Base-by-base conservation (phyloP, 1,140 invertebrate species). In the Drosophila carrolli region DNA sequence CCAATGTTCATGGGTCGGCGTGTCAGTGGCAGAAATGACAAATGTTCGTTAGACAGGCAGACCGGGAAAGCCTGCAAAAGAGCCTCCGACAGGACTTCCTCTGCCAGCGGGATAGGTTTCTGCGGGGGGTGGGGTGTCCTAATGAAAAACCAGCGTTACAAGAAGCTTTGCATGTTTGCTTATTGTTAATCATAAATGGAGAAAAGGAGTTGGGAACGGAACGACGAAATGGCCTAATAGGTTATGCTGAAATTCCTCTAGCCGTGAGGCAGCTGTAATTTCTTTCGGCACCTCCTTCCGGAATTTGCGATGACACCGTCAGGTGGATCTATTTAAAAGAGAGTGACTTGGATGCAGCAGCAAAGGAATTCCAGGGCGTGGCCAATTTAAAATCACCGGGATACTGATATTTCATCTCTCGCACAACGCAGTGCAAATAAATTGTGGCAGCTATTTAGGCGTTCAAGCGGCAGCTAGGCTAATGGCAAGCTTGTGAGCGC, bases 41-140 rank as follows among this genome's bases (percentile, higher is more conserved):
- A 85, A 85, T 85, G 82, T 78, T 85, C 75, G 62, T 48, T 55
- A 89, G 83, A 89, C 83, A 89, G 83, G 83, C 83, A 86, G 82
- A 40, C 75, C 75, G 66, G 82, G 75, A 86, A 81, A 67, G 43
- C 60, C 63, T 57, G 65, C 53, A 56, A 66, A 56, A 72, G 65
- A 79, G 62, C 58, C 59, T 40, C 48, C 48, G 38, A 53, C 50
- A 58, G 47, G 61, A 70, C 29, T 60, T 72, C 56, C 67, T 63
- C 6, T 29, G 32, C 54, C 29, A 29, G 43, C n/a, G 13, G 11
- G 13, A 27, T 23, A 37, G 19, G 3, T 37, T 2, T 40, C 27
- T 10, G 11, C 35, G 29, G 13, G 14, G 23, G 48, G 32, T 2
- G 23, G 23, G 37, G 47, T 51, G 19, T 57, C 55, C 70, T 88